Evolutionary conservation across 2,888 invertebrate species (phyloP), one percentile per base, ranked within the genome.

Genomic region (Cactoblastis cactorum): DNA sequence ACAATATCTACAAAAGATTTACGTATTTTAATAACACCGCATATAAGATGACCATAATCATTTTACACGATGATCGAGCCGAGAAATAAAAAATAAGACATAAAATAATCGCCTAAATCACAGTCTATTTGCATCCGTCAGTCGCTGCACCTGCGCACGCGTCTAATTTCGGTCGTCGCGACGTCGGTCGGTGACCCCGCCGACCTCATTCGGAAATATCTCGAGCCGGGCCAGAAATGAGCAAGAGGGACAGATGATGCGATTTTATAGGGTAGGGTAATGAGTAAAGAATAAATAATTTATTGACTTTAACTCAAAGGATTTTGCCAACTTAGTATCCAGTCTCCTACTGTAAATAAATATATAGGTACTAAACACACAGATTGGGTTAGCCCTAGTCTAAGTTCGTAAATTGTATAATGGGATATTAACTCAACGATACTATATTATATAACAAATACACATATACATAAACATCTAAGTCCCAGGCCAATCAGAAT

Each of bases 131-230:
- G 51, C 47, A 45, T 41, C 39, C 48, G 39, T 53, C 58, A 57
- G 51, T 57, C 54, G 55, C 61, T 77, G 82, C 86, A 83, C 84
- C 81, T 85, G 86, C 83, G 78, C 77, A 74, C 76, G 77, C 80
- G 74, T 80, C 77, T 71, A 81, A 79, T 82, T 75, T 80, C 77
- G 82, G 83, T 71, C 83, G 82, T 80, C 85, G 86, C 84, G 84
- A 78, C 85, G 69, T 62, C 71, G 85, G 83, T 52, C 86, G 71
- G 77, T 72, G 84, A 83, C 80, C 83, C 75, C 79, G 56, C 58
- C 86, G 87, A 87, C 88, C 88, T 78, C 78, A 85, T 87, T 82
- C 86, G 80, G 77, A 87, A 86, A 87, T 87, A 87, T 71, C 71
- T 73, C 69, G 70, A 67, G 69, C 80, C 78, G 76, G 72, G 79